Evolutionary conservation across 1,140 invertebrate genomes (phyloP).

Genomic region (Colletes gigas): DNA sequence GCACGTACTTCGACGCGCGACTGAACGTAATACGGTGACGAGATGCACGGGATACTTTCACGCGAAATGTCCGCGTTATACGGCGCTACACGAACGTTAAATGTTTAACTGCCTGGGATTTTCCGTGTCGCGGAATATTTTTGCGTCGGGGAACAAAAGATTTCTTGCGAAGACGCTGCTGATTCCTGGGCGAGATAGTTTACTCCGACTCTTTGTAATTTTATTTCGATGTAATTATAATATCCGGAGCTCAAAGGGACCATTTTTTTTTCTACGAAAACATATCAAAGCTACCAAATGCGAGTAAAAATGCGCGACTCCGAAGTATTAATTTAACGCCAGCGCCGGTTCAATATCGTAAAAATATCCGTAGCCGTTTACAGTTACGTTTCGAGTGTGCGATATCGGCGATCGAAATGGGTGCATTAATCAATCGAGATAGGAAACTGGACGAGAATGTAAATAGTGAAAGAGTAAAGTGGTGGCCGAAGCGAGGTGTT

Average conservation of each 20-base stretch:
- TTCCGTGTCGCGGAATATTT: conserved; percentile 1
- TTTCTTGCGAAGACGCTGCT: not conserved
- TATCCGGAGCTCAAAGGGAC: too few species aligned
- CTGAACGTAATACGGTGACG: conserved; percentile 43
- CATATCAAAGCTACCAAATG: too few species aligned
- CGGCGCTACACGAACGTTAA: conserved; percentile 34
- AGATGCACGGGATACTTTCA: conserved; percentile 31
- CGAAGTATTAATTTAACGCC: too few species aligned
- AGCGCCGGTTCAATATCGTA: too few species aligned
- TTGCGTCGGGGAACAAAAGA: not conserved
- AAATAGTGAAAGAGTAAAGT: not conserved
- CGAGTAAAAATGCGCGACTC: too few species aligned
- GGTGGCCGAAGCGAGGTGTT: not conserved
- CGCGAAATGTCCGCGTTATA: conserved; percentile 36
- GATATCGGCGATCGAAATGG: too few species aligned
- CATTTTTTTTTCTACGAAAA: too few species aligned
- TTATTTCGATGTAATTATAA: too few species aligned
- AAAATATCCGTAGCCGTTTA: too few species aligned
- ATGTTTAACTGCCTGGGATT: conserved; percentile 1
- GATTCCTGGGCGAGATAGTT: not conserved
- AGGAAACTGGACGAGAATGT: too few species aligned
- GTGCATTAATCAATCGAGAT: not conserved
- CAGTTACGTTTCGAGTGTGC: not conserved
- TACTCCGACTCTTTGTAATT: too few species aligned
- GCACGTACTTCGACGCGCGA: conserved; percentile 44